Conservation (phyloP, 2,888 invertebrate genomes). For the Schrankia costaestrigalis region DNA sequence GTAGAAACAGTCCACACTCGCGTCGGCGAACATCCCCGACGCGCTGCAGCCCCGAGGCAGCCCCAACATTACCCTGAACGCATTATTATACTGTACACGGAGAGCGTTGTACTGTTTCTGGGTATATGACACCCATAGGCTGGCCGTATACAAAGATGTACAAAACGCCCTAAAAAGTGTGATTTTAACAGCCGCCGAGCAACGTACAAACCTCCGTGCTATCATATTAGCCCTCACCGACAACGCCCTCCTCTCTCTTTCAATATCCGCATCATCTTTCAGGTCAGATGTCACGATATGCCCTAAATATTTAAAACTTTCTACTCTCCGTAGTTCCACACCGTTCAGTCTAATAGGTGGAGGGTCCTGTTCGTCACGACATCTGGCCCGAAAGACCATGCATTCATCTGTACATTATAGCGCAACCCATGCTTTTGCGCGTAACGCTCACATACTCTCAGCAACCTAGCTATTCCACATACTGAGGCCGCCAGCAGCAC, state of each 20-base stretch:
- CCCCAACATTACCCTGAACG: conserved; percentile 2
- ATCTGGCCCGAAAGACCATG: background rate
- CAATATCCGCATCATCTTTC: conserved; percentile 6
- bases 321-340: background rate
- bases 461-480: background rate
- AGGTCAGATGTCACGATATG: conserved; percentile 11
- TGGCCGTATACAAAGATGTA: background rate
- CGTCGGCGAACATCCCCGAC: conserved; percentile 1
- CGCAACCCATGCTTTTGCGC: background rate
- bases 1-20: background rate
- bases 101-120: too few species aligned
- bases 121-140: background rate
- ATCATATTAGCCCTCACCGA: background rate
- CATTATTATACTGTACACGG: too few species aligned
- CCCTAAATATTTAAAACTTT: conserved; percentile 13
- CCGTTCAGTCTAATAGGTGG: conserved; percentile 2
- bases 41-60: conserved; percentile 2
- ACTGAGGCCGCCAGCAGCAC: conserved; percentile 1
- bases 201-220: background rate
- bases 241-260: background rate
- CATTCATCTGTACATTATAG: conserved; percentile 1
- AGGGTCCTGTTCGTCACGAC: background rate
- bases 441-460: background rate
- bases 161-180: conserved; percentile 1
- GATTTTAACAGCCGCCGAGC: background rate